phyloP scores from a whole-genome alignment of 2,797 vertebrate species.

The Ataeniobius toweri region DNA sequence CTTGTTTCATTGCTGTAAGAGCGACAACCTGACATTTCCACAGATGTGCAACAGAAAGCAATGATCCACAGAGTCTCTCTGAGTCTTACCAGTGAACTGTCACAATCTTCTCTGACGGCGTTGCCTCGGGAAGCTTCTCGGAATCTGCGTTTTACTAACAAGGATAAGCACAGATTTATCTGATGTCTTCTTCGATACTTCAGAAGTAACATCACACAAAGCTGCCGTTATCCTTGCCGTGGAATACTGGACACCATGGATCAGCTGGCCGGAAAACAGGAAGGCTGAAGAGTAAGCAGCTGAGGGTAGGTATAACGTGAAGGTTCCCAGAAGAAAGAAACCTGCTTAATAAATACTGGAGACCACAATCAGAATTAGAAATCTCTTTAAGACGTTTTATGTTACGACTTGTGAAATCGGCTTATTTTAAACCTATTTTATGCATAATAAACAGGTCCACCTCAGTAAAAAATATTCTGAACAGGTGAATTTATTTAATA shows the following conservation, averaged over 20 bases:
- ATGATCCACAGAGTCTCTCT: not conserved
- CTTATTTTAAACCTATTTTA: not conserved
- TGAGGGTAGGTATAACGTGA: slow-evolving; percentile 4
- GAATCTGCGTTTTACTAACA: slow-evolving; percentile 77
- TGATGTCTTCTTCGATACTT: slow-evolving; percentile 85
- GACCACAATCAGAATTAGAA: not conserved
- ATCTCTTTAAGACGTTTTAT: not conserved
- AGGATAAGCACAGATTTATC: slow-evolving; percentile 89
- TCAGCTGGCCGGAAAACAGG: not conserved
- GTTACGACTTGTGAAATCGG: not conserved
- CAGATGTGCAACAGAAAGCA: not conserved
- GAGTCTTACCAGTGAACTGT: slow-evolving; percentile 21
- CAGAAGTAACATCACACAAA: slow-evolving; percentile 90
- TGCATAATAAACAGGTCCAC: not conserved
- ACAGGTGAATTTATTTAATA: not conserved
- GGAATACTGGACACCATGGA: slow-evolving; percentile 45
- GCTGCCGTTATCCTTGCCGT: slow-evolving; percentile 84
- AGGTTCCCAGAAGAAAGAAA: not conserved
- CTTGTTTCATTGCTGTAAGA: not conserved
- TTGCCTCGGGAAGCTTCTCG: slow-evolving; percentile 30
- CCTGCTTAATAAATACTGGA: not conserved
- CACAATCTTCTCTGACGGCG: slow-evolving; percentile 16
- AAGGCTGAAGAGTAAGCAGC: slow-evolving; percentile 2
- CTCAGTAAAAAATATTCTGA: not conserved
- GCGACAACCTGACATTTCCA: not conserved